Evolutionary conservation across 2,797 vertebrate species (phyloP).

Genomic region (Leptoclinus maculatus): DNA sequence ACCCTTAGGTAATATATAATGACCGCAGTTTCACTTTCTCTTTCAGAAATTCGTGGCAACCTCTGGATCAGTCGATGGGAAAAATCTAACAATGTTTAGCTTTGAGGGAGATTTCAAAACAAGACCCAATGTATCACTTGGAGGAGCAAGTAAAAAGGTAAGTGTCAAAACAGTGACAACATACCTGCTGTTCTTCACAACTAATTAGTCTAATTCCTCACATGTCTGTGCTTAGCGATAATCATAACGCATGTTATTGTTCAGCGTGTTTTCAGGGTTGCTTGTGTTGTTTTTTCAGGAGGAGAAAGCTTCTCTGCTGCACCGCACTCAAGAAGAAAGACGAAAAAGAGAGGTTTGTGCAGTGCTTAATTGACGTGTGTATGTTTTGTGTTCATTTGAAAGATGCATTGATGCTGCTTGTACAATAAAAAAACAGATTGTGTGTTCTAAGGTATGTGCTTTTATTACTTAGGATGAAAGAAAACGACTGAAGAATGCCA

Average conservation of each 20-base stretch:
- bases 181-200: neutral
- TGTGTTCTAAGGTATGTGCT: neutral
- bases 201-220: fast-evolving
- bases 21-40: conserved; percentile 38
- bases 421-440: neutral
- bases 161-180: neutral
- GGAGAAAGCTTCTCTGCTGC: conserved; percentile 96
- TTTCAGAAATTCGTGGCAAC: conserved; percentile 53
- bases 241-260: neutral
- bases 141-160: conserved; percentile 97
- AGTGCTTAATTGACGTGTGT: neutral
- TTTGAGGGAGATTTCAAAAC: conserved; percentile 99
- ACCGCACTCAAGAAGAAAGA: conserved; percentile 98
- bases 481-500: conserved; percentile 94
- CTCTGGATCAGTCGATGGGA: conserved; percentile 84
- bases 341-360: conserved; percentile 92
- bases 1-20: fast-evolving
- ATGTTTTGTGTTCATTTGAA: neutral
- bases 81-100: conserved; percentile 95
- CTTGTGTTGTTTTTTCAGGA: conserved; percentile 83
- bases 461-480: conserved; percentile 91
- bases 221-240: neutral
- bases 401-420: neutral
- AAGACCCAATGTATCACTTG: conserved; percentile 97
- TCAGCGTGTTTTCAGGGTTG: neutral